Evolutionary conservation across 2,113 vertebrate species (phyloP).

Genomic region (Blennius ocellaris): DNA sequence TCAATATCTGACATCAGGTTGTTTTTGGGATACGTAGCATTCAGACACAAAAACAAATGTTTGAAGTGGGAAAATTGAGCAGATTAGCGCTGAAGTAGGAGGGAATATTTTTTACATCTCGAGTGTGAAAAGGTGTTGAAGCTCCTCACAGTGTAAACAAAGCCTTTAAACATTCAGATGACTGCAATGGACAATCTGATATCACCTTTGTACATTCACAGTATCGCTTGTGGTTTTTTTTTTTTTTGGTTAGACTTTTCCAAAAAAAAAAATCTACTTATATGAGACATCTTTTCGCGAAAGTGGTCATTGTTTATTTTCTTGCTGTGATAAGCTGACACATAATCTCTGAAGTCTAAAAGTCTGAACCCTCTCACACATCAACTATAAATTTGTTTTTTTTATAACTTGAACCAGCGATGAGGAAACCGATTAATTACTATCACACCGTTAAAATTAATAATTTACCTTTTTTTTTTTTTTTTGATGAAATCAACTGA

Average conservation of each 20-base stretch:
- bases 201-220: constrained; percentile 46
- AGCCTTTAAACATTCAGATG: constrained; percentile 13
- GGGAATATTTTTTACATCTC: background rate
- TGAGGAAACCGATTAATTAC: too few species aligned
- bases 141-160: constrained; percentile 17
- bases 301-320: background rate
- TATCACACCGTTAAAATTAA: background rate
- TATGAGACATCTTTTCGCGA: background rate
- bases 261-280: background rate
- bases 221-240: constrained; percentile 6
- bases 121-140: constrained; percentile 21
- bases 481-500: constrained; percentile 1
- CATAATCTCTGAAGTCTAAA: background rate
- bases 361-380: constrained; percentile 9
- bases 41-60: too few species aligned
- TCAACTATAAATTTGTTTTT: background rate
- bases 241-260: constrained; percentile 53
- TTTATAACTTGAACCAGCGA: too few species aligned
- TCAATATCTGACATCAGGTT: too few species aligned
- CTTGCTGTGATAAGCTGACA: background rate
- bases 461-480: background rate
- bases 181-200: constrained; percentile 16
- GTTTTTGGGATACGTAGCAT: too few species aligned
- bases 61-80: background rate
- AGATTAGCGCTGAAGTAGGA: background rate